Evolutionary conservation across 2,888 invertebrate genomes (phyloP).

Genomic region (Pandemis heparana): DNA sequence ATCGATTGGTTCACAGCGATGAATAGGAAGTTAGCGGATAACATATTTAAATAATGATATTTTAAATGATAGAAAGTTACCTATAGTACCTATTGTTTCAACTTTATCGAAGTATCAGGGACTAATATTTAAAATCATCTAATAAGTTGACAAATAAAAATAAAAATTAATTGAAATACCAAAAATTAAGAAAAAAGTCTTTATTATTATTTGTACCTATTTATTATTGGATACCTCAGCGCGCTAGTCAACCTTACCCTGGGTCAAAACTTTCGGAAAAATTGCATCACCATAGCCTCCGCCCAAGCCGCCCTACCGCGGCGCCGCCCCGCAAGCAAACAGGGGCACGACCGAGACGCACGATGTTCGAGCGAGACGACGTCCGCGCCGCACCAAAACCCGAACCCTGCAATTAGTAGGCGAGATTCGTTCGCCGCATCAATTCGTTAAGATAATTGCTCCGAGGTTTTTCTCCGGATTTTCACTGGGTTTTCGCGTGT

Average conservation of each 20-base stretch:
- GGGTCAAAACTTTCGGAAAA: slow-evolving; percentile 39
- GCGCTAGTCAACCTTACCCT: neutral
- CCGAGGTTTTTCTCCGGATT: slow-evolving; percentile 50
- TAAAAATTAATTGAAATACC: too few relatives aligned
- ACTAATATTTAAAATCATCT: too few relatives aligned
- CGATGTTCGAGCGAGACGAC: slow-evolving; percentile 63
- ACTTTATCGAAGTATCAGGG: too few relatives aligned
- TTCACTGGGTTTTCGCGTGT: slow-evolving; percentile 66
- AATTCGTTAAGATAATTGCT: slow-evolving; percentile 84
- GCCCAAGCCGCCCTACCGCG: slow-evolving; percentile 75
- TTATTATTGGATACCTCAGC: neutral
- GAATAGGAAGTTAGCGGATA: too few relatives aligned
- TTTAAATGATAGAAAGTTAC: too few relatives aligned
- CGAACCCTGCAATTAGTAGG: slow-evolving; percentile 84
- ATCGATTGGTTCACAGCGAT: too few relatives aligned
- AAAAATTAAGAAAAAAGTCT: too few relatives aligned
- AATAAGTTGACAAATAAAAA: too few relatives aligned
- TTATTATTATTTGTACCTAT: too few relatives aligned
- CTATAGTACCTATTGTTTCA: too few relatives aligned
- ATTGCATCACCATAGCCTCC: slow-evolving; percentile 63
- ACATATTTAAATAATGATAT: too few relatives aligned
- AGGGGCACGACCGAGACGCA: slow-evolving; percentile 61
- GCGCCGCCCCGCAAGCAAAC: slow-evolving; percentile 74
- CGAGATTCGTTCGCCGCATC: slow-evolving; percentile 84
- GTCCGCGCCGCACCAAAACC: slow-evolving; percentile 62